phyloP scores from a whole-genome alignment of 2,113 vertebrate species.

The Marcusenius ussheri region DNA sequence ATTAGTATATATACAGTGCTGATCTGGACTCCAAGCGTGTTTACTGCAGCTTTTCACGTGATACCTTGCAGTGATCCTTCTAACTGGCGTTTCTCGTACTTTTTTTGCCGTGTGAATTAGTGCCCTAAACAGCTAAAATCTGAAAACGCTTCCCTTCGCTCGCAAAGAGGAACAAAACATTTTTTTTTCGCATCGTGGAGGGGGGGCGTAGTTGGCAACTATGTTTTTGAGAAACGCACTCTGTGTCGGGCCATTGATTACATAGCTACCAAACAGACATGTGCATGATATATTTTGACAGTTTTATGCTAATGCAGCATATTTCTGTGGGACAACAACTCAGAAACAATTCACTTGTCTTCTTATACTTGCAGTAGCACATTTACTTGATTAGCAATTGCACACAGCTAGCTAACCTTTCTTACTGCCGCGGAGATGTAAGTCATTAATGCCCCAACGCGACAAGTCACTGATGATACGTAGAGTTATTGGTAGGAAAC shows the following conservation, averaged over 20 bases:
- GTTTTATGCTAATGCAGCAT: neutral
- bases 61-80: neutral
- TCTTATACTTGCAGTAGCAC: neutral
- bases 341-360: neutral
- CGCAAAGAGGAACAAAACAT: neutral
- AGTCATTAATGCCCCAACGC: neutral
- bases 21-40: neutral
- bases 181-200: neutral
- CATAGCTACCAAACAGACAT: neutral
- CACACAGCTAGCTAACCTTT: neutral
- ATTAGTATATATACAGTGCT: no score
- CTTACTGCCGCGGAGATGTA: neutral
- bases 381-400: neutral
- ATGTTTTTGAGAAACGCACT: neutral
- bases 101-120: neutral
- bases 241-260: neutral
- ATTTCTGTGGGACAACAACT: neutral
- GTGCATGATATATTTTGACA: neutral
- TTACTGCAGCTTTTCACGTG: neutral
- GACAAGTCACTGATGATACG: neutral
- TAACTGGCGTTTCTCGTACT: neutral
- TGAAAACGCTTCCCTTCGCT: neutral
- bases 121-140: neutral
- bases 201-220: neutral
- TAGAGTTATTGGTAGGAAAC: neutral